Evolutionary conservation across 23 tunicate species (phyloP), one percentile per base, ranked within the genome.

Genomic region (Ciona savignyi): DNA sequence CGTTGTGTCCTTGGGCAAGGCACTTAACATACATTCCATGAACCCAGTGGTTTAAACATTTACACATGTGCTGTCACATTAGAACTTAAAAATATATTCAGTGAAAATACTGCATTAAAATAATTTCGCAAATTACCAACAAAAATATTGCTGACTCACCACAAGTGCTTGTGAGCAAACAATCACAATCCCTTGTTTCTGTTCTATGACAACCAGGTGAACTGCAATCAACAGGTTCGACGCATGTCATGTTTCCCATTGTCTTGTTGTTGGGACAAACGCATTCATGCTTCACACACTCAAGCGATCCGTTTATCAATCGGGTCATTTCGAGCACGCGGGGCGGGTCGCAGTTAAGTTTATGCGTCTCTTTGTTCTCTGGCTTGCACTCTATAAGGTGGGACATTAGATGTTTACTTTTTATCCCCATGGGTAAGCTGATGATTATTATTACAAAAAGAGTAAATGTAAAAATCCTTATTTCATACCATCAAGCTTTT

Each of bases 331-430:
- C 49, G 27, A 11, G 49, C 9, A 42, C 26, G 19, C 6, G 1
- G 27, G 65, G 64, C 30, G 6, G 25, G 27, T 27, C 34, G 26
- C 76, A 72, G 9, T 1, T n/a, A 1, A 72, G 64, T 11, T 1
- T 23, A 11, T 72, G 61, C n/a, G 33, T 32, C 27, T 25, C 33
- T 27, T 48, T 49, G 64, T 72, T n/a, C 2, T 72, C 64, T 42
- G 76, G 26, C 23, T 24, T 48, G 65, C 76, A 72, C 25, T 72
- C 76, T 72, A 33, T 25, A 68, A 29, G 4, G 4, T 68, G 22
- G 35, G 27, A n/a, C n/a, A n/a, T n/a, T n/a, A n/a, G n/a, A n/a
- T n/a, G n/a, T n/a, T n/a, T n/a, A n/a, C n/a, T n/a, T n/a, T n/a
- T n/a, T n/a, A n/a, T n/a, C n/a, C n/a, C n/a, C n/a, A n/a, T n/a